Percentiles rank a stretch among this genome's conserved stretches.
Evolutionary conservation across 1,140 invertebrate species (phyloP).

Genomic region (Lamellibrachia luymesi): DNA sequence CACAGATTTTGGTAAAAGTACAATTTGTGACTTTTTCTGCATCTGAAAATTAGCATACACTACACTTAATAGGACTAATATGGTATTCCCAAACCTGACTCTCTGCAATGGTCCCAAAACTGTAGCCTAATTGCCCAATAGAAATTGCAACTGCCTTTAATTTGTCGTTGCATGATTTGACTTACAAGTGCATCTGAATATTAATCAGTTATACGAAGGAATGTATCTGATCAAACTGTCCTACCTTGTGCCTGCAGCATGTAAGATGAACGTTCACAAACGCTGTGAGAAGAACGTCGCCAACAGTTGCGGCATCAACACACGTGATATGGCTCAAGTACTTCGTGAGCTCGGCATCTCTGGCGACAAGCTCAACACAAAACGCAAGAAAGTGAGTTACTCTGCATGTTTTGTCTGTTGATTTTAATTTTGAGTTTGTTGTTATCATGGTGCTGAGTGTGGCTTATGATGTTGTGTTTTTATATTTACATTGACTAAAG

Average conservation of each 20-base stretch:
- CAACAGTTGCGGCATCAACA: constrained; percentile 98
- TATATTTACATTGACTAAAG: background rate
- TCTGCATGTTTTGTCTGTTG: background rate
- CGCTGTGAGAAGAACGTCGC: constrained; percentile 98
- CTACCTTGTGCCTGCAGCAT: constrained; percentile 57
- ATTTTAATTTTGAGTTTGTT: background rate
- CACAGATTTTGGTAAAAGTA: too few relatives aligned
- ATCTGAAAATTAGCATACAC: too few relatives aligned
- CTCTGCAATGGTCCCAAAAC: too few relatives aligned
- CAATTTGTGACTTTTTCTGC: too few relatives aligned
- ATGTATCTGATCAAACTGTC: too few relatives aligned
- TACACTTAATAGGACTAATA: too few relatives aligned
- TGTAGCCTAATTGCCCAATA: too few relatives aligned
- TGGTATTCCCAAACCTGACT: too few relatives aligned
- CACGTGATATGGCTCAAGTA: constrained; percentile 91
- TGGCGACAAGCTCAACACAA: constrained; percentile 80
- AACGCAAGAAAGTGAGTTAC: constrained; percentile 47
- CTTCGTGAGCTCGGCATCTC: constrained; percentile 88
- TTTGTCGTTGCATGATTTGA: background rate
- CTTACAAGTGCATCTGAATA: background rate
- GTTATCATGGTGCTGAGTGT: background rate
- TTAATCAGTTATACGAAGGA: too few relatives aligned
- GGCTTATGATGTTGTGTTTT: background rate
- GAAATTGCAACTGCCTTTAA: too few relatives aligned
- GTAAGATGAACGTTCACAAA: constrained; percentile 98